These are phyloP conservation scores for Diarsia mendica DNA, from an alignment of 2,888 invertebrate species.

Conservation along the genomic window DNA sequence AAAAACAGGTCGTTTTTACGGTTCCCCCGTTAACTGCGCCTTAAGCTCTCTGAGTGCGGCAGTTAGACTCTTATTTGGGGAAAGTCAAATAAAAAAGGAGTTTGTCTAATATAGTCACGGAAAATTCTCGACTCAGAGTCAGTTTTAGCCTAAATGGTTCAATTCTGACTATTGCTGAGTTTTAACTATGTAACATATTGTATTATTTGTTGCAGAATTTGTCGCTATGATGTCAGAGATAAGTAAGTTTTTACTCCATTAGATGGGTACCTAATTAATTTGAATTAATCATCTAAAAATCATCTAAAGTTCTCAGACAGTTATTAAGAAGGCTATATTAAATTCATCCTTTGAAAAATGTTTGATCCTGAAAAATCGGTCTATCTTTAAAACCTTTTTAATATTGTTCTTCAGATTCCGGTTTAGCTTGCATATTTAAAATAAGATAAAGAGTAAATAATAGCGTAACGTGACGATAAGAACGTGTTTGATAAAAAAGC, in stretches of 20 bases:
- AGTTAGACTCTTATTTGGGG: too few relatives aligned
- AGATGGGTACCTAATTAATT: neutral
- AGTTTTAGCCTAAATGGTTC: neutral
- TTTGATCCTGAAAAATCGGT: neutral
- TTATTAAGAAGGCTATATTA: neutral
- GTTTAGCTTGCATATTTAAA: too few relatives aligned
- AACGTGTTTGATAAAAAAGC: neutral
- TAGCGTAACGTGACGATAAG: too few relatives aligned
- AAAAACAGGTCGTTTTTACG: too few relatives aligned
- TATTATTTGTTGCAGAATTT: conserved; percentile 76
- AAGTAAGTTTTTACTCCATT: conserved; percentile 71
- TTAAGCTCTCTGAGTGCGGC: too few relatives aligned
- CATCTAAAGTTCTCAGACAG: neutral
- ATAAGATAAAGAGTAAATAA: too few relatives aligned
- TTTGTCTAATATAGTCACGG: too few relatives aligned
- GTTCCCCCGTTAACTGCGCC: too few relatives aligned
- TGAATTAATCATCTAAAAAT: neutral
- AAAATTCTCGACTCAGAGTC: too few relatives aligned
- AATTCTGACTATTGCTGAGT: neutral
- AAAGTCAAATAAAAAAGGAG: too few relatives aligned
- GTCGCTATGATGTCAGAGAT: conserved; percentile 71
- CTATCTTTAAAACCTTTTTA: neutral
- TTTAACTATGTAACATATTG: neutral
- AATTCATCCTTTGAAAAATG: neutral
- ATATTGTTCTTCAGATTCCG: too few relatives aligned